phyloP scores from a whole-genome alignment of 2,888 invertebrate species.

The Drosophila fungiperda region DNA sequence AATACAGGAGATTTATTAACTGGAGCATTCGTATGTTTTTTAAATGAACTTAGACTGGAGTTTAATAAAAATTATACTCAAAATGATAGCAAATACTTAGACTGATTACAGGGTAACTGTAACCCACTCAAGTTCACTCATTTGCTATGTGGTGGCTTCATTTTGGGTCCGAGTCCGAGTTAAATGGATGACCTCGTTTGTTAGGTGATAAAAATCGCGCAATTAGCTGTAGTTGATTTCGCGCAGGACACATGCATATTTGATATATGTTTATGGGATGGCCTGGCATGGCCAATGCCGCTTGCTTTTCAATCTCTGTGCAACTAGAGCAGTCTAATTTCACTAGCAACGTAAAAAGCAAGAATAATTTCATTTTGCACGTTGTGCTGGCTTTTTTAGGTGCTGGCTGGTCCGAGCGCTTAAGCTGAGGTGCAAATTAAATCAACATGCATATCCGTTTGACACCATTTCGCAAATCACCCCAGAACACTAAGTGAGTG shows the following conservation, averaged over 20 bases:
- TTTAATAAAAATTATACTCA: background rate
- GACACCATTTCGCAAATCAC: constrained; percentile 77
- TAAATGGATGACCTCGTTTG: constrained; percentile 65
- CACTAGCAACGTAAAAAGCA: constrained; percentile 33
- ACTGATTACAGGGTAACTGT: constrained; percentile 13
- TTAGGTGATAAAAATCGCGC: constrained; percentile 71
- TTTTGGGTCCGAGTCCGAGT: constrained; percentile 3
- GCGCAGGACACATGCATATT: constrained; percentile 75
- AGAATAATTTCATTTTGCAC: constrained; percentile 65
- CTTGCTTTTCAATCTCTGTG: constrained; percentile 10
- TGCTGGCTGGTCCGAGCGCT: constrained; percentile 55
- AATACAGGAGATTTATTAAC: background rate
- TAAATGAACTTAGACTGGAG: background rate
- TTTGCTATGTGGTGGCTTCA: background rate
- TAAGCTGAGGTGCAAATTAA: constrained; percentile 80
- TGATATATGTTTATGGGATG: constrained; percentile 24
- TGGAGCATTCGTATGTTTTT: background rate
- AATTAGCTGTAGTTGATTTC: constrained; percentile 78
- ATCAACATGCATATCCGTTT: constrained; percentile 82
- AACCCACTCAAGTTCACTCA: background rate
- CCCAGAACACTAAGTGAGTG: constrained; percentile 23
- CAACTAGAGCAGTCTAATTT: constrained; percentile 73
- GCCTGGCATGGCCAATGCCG: background rate
- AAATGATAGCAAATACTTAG: background rate
- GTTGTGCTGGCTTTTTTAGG: constrained; percentile 1